phyloP scores from a whole-genome alignment of 2,797 vertebrate genomes.

The Zenarchopterus dispar region DNA sequence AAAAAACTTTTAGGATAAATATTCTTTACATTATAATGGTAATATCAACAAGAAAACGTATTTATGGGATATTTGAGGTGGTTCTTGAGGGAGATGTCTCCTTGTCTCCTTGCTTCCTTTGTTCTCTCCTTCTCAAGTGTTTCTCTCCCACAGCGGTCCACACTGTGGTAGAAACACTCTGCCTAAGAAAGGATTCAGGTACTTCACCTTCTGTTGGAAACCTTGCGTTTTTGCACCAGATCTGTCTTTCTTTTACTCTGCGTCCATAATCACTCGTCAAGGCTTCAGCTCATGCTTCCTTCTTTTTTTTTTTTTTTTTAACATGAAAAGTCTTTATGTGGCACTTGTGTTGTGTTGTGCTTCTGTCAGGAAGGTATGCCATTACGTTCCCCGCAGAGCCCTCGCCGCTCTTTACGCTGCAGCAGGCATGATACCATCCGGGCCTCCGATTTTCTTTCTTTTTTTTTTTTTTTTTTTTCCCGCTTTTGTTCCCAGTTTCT shows the following conservation, averaged over 20 bases:
- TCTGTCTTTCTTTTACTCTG: constrained; percentile 19
- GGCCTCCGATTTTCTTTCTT: constrained; percentile 24
- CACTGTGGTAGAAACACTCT: constrained; percentile 99
- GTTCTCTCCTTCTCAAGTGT: constrained; percentile 68
- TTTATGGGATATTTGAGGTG: not conserved
- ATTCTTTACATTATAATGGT: constrained; percentile 17
- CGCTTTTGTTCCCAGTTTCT: constrained; percentile 45
- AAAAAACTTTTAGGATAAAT: not conserved
- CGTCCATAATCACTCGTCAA: constrained; percentile 42
- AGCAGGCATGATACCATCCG: constrained; percentile 37
- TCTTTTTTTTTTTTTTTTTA: too few relatives aligned
- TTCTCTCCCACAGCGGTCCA: constrained; percentile 91
- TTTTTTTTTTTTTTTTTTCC: constrained; percentile 38
- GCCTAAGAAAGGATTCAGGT: constrained; percentile 98
- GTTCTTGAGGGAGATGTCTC: constrained; percentile 27
- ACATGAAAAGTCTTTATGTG: constrained; percentile 17
- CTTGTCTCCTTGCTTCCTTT: constrained; percentile 44
- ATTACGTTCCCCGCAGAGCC: constrained; percentile 24
- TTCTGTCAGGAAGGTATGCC: constrained; percentile 61
- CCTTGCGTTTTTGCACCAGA: constrained; percentile 47
- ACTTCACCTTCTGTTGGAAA: constrained; percentile 72
- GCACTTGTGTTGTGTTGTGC: constrained; percentile 61
- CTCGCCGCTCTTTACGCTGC: constrained; percentile 38
- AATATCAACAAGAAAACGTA: not conserved
- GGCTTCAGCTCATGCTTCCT: constrained; percentile 50